Evolutionary conservation across 2,888 invertebrate genomes (phyloP).

Genomic region (Ichneumoninae sp.): DNA sequence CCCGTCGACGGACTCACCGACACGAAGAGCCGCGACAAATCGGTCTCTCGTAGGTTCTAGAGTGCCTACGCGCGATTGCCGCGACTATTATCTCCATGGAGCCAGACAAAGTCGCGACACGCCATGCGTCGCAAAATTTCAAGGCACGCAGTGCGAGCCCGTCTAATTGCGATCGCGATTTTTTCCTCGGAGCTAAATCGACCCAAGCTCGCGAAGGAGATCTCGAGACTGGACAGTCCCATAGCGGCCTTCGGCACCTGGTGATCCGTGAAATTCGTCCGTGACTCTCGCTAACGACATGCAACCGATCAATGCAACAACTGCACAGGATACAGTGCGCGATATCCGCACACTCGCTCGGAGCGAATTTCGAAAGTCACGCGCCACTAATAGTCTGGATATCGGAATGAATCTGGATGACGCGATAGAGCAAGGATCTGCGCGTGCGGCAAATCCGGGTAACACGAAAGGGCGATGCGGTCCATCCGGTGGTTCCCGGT

Average conservation of each 20-base stretch:
- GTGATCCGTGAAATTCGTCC: slow-evolving; percentile 38
- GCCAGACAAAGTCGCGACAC: slow-evolving; percentile 51
- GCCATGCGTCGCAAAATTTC: slow-evolving; percentile 22
- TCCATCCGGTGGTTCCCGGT: not conserved
- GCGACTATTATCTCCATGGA: slow-evolving; percentile 56
- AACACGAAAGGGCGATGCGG: not conserved
- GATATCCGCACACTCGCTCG: not conserved
- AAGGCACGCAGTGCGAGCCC: not conserved
- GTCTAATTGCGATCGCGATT: not conserved
- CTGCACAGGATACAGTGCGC: not conserved
- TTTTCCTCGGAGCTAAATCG: not conserved
- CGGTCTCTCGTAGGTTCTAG: slow-evolving; percentile 19
- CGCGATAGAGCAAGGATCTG: not conserved
- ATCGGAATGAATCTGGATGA: not conserved
- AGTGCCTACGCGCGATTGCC: slow-evolving; percentile 38
- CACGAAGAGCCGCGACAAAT: slow-evolving; percentile 4
- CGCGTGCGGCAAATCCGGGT: not conserved
- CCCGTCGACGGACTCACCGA: slow-evolving; percentile 11
- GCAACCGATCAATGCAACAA: slow-evolving; percentile 4
- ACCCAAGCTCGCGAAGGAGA: not conserved
- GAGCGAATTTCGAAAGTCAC: not conserved
- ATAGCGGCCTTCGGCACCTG: not conserved
- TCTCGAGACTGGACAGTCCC: not conserved
- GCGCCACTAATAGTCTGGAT: not conserved
- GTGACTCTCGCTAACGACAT: slow-evolving; percentile 23